Evolutionary conservation across 2,888 invertebrate species (phyloP), one percentile per base, ranked within the genome.

Genomic region (Dione vanillae): DNA sequence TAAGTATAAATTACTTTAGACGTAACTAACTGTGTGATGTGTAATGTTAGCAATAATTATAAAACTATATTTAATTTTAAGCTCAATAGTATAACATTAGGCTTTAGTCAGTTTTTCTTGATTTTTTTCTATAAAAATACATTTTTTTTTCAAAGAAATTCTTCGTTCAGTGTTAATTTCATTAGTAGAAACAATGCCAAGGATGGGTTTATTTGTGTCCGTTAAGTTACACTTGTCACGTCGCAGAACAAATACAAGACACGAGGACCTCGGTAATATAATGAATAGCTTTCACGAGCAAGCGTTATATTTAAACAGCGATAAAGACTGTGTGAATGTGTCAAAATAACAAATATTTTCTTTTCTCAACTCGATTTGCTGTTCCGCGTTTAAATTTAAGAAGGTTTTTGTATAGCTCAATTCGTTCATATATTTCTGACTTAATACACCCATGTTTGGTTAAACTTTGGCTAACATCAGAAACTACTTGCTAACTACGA

Each of bases 341-440:
- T 92, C 92, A 94, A 94, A 94, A 93, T 86, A 88, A 88, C 88
- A 91, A 91, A 90, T 91, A 93, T 93, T 92, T 90, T 89, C 89
- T 86, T 82, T 86, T 82, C 81, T 78, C 81, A 58, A 69, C 69
- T 51, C 51, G 51, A 59, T 62, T 69, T 67, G 72, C 69, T 69
- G 56, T 72, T 69, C 69, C 59, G 54, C 49, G 58, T 72, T 66
- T 47, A 69, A 56, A 49, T 62, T 66, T 35, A 65, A 52, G 27
- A 61, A 41, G n/a, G n/a, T 47, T 19, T 45, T 69, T 49, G 9
- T 49, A 10, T 47, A 27, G 8, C 62, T 35, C 11, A n/a, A n/a
- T n/a, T n/a, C n/a, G n/a, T n/a, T n/a, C n/a, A n/a, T n/a, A n/a
- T n/a, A n/a, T n/a, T n/a, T n/a, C n/a, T n/a, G n/a, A n/a, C n/a